Conservation (phyloP, 2,888 invertebrate species). For the Chesias legatella region DNA sequence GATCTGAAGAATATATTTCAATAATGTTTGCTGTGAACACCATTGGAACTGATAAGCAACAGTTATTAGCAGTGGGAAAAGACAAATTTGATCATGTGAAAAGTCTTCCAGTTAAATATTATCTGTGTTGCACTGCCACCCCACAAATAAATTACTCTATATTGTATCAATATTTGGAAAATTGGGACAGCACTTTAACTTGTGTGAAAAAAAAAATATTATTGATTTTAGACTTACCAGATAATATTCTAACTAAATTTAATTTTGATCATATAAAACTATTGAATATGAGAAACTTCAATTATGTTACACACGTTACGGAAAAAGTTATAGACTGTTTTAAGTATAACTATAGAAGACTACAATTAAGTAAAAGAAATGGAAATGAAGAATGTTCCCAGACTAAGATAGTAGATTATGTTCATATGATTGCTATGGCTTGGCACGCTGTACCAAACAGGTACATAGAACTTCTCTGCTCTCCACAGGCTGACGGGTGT, state of each 20-base stretch:
- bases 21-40: conserved; percentile 36
- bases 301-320: conserved; percentile 31
- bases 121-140: conserved; percentile 24
- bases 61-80: conserved; percentile 36
- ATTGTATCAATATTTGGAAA: conserved; percentile 33
- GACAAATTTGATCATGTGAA: conserved; percentile 29
- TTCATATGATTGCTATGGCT: conserved; percentile 41
- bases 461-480: conserved; percentile 33
- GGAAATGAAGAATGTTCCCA: background rate
- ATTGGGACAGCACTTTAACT: conserved; percentile 36
- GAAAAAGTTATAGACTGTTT: conserved; percentile 39
- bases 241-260: conserved; percentile 25
- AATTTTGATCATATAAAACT: conserved; percentile 37
- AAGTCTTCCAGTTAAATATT: conserved; percentile 42
- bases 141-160: conserved; percentile 32
- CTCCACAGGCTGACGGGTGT: conserved; percentile 34
- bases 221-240: conserved; percentile 37
- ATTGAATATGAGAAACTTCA: conserved; percentile 26
- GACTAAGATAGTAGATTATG: conserved; percentile 28
- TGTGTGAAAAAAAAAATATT: conserved; percentile 27
- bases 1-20: conserved; percentile 34
- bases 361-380: conserved; percentile 35
- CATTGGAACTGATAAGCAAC: conserved; percentile 35
- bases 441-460: conserved; percentile 39
- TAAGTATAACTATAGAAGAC: conserved; percentile 43